A percentile compares a stretch with the other conserved stretches of the same genome.
phyloP scores from a whole-genome alignment of 2,888 invertebrate genomes.

The Diaprepes abbreviatus region DNA sequence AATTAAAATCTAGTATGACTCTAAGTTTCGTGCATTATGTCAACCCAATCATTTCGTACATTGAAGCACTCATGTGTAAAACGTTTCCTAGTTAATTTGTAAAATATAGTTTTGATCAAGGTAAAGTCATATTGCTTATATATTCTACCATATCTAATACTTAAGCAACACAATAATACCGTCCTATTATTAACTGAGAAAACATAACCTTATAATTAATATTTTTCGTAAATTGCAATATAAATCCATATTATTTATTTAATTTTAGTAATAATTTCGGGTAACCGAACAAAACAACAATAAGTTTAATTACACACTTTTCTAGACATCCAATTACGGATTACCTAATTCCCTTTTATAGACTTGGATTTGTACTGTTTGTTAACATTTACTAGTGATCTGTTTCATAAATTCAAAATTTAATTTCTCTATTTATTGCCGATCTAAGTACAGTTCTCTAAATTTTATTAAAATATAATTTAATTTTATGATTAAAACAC shows the following conservation, averaged over 20 bases:
- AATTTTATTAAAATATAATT: no score
- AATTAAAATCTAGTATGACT: no score
- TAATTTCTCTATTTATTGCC: no score
- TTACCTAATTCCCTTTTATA: neutral
- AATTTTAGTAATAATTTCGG: neutral
- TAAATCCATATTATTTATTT: neutral
- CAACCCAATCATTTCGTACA: no score
- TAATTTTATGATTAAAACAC: no score
- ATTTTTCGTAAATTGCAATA: neutral
- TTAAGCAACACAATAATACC: neutral
- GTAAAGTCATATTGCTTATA: neutral
- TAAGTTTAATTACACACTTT: neutral
- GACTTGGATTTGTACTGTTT: neutral
- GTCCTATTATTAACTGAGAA: neutral
- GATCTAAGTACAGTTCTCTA: no score
- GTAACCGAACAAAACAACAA: neutral
- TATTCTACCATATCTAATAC: neutral
- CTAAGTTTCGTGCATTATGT: no score
- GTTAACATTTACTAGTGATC: neutral
- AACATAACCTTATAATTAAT: no score
- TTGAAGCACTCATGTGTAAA: neutral
- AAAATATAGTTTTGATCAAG: neutral
- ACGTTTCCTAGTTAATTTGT: neutral
- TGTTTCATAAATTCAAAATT: no score
- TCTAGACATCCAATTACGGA: neutral